Evolutionary conservation across 1,140 invertebrate species (phyloP), one percentile per base, ranked within the genome.

Genomic region (Wasmannia auropunctata): DNA sequence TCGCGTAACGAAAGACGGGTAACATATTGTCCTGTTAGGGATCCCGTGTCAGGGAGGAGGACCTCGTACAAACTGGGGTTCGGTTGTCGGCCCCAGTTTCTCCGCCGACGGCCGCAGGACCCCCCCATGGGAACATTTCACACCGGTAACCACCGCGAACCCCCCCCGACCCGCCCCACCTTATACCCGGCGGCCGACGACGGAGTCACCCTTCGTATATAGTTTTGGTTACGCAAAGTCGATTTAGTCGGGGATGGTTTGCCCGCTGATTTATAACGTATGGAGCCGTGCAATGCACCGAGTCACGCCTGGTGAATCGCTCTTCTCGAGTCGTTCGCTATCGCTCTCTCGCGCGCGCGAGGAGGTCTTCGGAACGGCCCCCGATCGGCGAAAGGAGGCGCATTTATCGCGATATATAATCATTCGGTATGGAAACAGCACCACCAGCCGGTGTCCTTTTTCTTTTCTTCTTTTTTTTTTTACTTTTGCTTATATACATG

Each of bases 61-160:
- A n/a, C 40, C 16, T 28, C 7, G 34, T 54, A 51, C 3, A n/a
- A n/a, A 60, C 19, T 72, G 51, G 87, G 72, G 87, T n/a, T 77
- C 22, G 77, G 3, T n/a, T n/a, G n/a, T 19, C 72, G 81, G 31
- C 43, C 69, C 43, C 54, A n/a, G 85, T 77, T 62, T 87, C 51
- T 31, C 85, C 34, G 14, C 5, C 86, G 77, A 86, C 87, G 77
- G 87, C 87, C 83, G 49, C 85, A 76, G 76, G 93, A 93, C 94
- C 94, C 94, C 58, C 94, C 94, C 94, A 95, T 95, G 94, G 94
- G 94, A 95, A 95, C 91, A 95, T 95, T 95, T 95, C 94, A 95
- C 94, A 94, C 94, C 94, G 94, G 94, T 95, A 95, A 95, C 94
- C 94, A 93, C 94, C 92, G 91, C 91, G 85, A 92, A 89, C 91